Base-by-base conservation (phyloP, 2,797 vertebrate genomes). In the Myripristis murdjan region DNA sequence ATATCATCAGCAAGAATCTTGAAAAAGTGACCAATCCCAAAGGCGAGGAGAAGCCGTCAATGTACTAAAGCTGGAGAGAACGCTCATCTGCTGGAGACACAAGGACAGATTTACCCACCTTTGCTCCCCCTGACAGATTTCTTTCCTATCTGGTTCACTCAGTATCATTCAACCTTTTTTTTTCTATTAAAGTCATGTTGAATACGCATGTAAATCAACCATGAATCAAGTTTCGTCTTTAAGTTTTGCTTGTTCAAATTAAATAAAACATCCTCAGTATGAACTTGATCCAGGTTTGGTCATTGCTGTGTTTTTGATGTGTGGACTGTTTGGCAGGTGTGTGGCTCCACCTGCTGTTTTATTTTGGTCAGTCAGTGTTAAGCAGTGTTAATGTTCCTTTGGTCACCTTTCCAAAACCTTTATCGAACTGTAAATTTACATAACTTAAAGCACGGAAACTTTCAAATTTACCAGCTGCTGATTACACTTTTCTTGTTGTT, bases 11-110 rank as follows among this genome's bases (percentile, higher is more conserved):
- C 87, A 96, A 95, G 89, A 98, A 98, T 39, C 87, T 94, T 66
- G 96, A 97, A 62, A 98, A 98, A 84, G 93, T 98, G 74, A 96
- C 95, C 59, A 97, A 97, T 23, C 96, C 97, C 0, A 98, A 98
- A 85, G 97, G 97, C 79, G 97, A 97, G 76, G 97, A 97, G 89
- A 97, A 97, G 76, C 90, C 96, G 0, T 95, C 96, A 41, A 98
- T 98, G 97, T 98, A 97, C 83, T 98, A 92, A 97, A 10, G 53
- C 61, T 5, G 47, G 20, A 41, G 37, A 14, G 24, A 48, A 41
- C 66, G 43, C 28, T 20, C 10, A 7, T 24, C 22, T 49, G 18
- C 15, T 9, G 24, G 35, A 46, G 4, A 12, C 51, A 12, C 62
- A 6, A 33, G 41, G 26, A 51, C 35, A 15, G 44, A 57, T 23